phyloP scores from a whole-genome alignment of 2,113 vertebrate species.

The Protomyctophum bolini region DNA sequence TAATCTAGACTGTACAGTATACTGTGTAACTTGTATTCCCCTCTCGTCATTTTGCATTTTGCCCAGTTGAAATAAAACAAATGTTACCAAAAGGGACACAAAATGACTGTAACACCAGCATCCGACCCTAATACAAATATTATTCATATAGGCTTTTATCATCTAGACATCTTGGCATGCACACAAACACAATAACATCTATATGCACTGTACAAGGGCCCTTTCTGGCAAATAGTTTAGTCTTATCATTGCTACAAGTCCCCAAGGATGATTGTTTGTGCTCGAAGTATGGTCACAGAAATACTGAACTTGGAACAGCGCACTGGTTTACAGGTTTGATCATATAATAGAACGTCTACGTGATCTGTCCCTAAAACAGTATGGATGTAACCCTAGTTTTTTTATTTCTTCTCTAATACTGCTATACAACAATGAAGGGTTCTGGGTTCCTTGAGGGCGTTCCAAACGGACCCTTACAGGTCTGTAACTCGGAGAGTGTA shows the following conservation, averaged over 20 bases:
- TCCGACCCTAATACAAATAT: constrained; percentile 37
- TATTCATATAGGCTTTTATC: constrained; percentile 52
- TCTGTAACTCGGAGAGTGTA: too few species aligned
- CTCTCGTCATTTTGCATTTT: constrained; percentile 1
- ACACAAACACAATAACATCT: constrained; percentile 53
- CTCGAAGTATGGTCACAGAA: constrained; percentile 50
- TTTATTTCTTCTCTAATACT: constrained; percentile 2
- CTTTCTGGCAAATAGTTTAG: constrained; percentile 25
- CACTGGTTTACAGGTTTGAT: constrained; percentile 31
- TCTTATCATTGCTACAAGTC: constrained; percentile 48
- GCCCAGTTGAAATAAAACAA: constrained; percentile 12
- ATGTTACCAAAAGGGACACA: constrained; percentile 13
- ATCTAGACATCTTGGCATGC: constrained; percentile 66
- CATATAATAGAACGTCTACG: constrained; percentile 17
- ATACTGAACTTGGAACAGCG: constrained; percentile 52
- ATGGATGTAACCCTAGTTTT: constrained; percentile 22
- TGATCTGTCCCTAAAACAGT: constrained; percentile 30
- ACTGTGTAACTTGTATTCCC: constrained; percentile 10
- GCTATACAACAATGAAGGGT: not conserved
- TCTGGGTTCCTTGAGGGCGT: not conserved
- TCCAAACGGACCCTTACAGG: not conserved
- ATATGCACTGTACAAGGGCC: constrained; percentile 63
- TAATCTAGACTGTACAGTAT: constrained; percentile 26
- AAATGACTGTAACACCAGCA: constrained; percentile 32
- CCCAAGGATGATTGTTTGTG: constrained; percentile 44